Base-by-base conservation (phyloP, 2,113 vertebrate genomes). In the Ascaphus truei region DNA sequence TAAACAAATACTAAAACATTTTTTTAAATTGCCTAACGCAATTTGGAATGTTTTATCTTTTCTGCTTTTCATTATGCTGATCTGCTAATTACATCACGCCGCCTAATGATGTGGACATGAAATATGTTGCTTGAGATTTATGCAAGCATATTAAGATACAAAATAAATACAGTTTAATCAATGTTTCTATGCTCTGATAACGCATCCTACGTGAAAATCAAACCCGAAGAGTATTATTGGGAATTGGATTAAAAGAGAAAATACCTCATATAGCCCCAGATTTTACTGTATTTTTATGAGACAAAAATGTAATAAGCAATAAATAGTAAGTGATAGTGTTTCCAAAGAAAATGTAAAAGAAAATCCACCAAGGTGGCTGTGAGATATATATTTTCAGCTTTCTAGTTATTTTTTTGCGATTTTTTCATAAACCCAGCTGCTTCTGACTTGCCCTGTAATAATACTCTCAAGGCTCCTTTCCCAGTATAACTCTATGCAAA, bases 401-500 rank as follows among this genome's bases (percentile, higher is more conserved):
- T 72, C 47, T 75, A 75, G 61, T n/a, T 79, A 66, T 66, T 80
- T 81, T 30, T 81, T 65, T 81, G 74, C 73, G 79, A 65, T 72
- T 79, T 80, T 83, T 72, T 82, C 81, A 80, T 85, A 85, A 89
- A 75, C 60, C 80, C 76, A 76, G 72, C 83, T 77, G 83, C 85
- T 83, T 85, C 79, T 75, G 61, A 59, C 78, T 79, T 84, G 85
- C 81, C 85, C 85, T 87, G 79, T 83, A 84, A 84, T 87, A 83
- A 85, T 81, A 80, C 83, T 80, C 77, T 6, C 60, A 79, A 80
- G 82, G 79, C 79, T 84, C 81, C 85, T 82, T 84, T 81, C 82
- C 80, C 83, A 62, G 75, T 76, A 72, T 81, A 81, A 81, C 82
- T 83, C 85, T 87, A 80, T 81, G 85, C 66, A 87, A 87, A 87